These are phyloP conservation scores for Chymomyza procnemis DNA, from an alignment of 2,888 invertebrate species.

Conservation along the genomic window DNA sequence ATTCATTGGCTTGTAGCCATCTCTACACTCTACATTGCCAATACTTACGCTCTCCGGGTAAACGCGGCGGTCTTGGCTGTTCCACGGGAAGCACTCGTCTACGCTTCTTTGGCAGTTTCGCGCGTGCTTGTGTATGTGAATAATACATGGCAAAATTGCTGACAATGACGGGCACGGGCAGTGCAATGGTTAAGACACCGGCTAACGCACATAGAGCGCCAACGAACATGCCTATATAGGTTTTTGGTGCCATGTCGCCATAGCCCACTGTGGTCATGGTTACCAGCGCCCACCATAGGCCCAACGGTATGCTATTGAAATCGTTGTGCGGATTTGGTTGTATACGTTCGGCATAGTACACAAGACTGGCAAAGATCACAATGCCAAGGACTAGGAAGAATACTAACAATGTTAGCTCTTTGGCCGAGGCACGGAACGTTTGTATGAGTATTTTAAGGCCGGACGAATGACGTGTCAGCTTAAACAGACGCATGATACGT, in stretches of 20 bases:
- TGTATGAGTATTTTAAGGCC: slow-evolving; percentile 99
- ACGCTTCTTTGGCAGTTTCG: slow-evolving; percentile 98
- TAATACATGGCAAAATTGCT: slow-evolving; percentile 99
- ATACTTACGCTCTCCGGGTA: slow-evolving; percentile 65
- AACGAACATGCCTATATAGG: slow-evolving; percentile 98
- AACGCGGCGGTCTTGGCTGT: slow-evolving; percentile 84
- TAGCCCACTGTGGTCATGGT: slow-evolving; percentile 99
- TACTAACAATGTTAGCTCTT: slow-evolving; percentile 96
- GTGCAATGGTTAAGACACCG: slow-evolving; percentile 98
- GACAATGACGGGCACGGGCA: slow-evolving; percentile 99
- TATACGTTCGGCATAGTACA: slow-evolving; percentile 98
- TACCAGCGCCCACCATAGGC: slow-evolving; percentile 99
- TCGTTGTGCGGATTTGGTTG: slow-evolving; percentile 97
- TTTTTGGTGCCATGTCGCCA: slow-evolving; percentile 99
- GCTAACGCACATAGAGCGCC: slow-evolving; percentile 98
- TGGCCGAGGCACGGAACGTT: slow-evolving; percentile 97
- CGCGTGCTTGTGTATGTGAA: slow-evolving; percentile 96
- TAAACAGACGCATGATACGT: slow-evolving; percentile 97
- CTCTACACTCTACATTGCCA: neutral
- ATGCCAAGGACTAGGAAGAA: slow-evolving; percentile 99
- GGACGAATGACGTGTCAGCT: slow-evolving; percentile 96
- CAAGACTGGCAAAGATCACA: slow-evolving; percentile 98
- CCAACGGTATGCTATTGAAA: slow-evolving; percentile 98
- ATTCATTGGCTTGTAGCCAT: too few species aligned
- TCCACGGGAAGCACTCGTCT: slow-evolving; percentile 97